These are phyloP conservation scores for Crocidura indochinensis DNA, from an alignment of 2,797 vertebrate species.

Conservation along the genomic window DNA sequence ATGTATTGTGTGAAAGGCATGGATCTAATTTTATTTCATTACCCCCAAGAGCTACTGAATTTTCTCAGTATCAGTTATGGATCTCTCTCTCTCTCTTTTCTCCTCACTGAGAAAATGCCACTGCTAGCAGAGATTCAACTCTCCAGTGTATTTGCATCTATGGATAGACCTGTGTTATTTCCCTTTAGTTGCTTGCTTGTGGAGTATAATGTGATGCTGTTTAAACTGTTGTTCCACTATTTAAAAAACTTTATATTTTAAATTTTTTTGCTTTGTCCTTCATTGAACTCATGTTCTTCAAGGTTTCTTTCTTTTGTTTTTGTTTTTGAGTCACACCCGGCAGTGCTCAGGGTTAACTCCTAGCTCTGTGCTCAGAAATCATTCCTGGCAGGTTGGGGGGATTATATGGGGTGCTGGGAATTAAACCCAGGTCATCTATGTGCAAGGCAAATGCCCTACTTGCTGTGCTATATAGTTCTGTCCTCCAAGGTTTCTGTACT, in stretches of 20 bases:
- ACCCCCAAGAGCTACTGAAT: conserved; percentile 11
- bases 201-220: not conserved
- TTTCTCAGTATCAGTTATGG: conserved; percentile 51
- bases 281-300: conserved; percentile 14
- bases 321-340: too few relatives aligned
- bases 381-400: too few relatives aligned
- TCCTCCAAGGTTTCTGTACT: not conserved
- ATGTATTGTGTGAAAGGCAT: conserved; percentile 1
- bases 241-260: conserved; percentile 1
- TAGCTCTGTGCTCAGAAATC: too few relatives aligned
- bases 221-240: conserved; percentile 44
- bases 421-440: too few relatives aligned
- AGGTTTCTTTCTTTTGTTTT: not conserved
- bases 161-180: conserved; percentile 8
- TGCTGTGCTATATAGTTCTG: not conserved
- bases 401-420: too few relatives aligned
- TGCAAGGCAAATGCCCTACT: too few relatives aligned
- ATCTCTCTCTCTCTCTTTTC: conserved; percentile 32
- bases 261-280: conserved; percentile 30
- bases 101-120: conserved; percentile 37
- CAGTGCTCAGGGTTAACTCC: too few relatives aligned
- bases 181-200: conserved; percentile 25
- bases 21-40: conserved; percentile 53
- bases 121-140: conserved; percentile 38
- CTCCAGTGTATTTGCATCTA: conserved; percentile 22